Evolutionary conservation across 2,797 vertebrate genomes (phyloP).

Genomic region (Anas bernieri): DNA sequence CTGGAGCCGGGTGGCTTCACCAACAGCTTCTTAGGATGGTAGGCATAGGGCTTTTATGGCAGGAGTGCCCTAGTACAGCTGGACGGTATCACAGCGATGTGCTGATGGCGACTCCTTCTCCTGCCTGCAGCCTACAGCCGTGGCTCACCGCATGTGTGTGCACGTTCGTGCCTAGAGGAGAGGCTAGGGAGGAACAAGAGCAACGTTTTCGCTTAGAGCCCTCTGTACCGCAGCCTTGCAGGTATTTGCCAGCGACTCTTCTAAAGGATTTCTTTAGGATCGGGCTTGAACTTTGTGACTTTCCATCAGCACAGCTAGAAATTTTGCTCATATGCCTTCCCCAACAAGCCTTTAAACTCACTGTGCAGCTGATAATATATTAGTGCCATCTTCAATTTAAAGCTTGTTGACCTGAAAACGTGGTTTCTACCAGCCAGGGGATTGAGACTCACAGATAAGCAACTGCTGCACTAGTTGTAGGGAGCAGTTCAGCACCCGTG

Average conservation of each 20-base stretch:
- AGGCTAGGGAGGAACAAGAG: background rate
- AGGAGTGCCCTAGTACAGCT: background rate
- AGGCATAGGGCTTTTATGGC: background rate
- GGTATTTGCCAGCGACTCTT: background rate
- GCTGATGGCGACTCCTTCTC: background rate
- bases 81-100: background rate
- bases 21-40: background rate
- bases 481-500: constrained; percentile 34
- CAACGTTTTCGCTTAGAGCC: background rate
- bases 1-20: background rate
- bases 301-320: background rate
- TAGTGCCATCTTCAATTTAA: background rate
- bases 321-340: background rate
- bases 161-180: accelerated
- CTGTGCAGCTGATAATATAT: background rate
- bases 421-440: background rate
- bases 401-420: background rate
- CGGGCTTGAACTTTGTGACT: background rate
- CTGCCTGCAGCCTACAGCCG: background rate
- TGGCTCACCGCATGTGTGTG: background rate
- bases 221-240: too few species aligned
- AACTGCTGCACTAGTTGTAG: background rate
- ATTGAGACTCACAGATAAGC: background rate
- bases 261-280: background rate
- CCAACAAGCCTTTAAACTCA: background rate